Percentiles rank a stretch among this genome's conserved stretches.
phyloP scores from a whole-genome alignment of 2,888 invertebrate genomes.

The Labia minor region DNA sequence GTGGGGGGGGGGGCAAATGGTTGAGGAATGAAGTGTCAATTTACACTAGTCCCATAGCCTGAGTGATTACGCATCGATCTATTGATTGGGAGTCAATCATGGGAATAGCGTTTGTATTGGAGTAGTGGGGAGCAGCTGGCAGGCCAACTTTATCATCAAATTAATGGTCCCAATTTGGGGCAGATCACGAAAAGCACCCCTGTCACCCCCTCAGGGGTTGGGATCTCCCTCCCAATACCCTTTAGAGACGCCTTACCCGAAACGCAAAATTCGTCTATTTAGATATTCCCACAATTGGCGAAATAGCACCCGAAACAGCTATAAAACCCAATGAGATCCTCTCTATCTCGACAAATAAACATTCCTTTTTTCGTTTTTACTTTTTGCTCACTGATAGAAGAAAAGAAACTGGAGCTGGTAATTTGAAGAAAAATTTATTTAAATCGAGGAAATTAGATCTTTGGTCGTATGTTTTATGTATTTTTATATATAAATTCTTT shows the following conservation, averaged over 20 bases:
- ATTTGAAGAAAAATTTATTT: too few relatives aligned
- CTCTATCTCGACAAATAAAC: constrained; percentile 13
- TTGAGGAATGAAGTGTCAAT: not conserved
- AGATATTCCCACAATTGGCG: constrained; percentile 8
- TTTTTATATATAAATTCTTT: too few relatives aligned
- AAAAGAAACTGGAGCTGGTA: not conserved
- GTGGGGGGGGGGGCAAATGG: too few relatives aligned
- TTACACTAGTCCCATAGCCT: not conserved
- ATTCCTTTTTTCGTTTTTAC: not conserved
- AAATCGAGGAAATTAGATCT: too few relatives aligned
- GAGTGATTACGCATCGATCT: not conserved
- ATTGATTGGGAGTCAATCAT: not conserved
- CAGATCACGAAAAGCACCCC: not conserved
- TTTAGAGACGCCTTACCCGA: not conserved
- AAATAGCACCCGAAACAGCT: not conserved
- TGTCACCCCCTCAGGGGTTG: not conserved
- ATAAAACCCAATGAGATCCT: constrained; percentile 13
- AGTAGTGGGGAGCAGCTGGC: not conserved
- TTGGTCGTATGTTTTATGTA: too few relatives aligned
- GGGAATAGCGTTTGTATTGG: not conserved
- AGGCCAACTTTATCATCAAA: constrained; percentile 7
- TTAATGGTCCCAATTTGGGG: constrained; percentile 2
- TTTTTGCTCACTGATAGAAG: not conserved
- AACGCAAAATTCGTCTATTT: not conserved
- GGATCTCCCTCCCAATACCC: not conserved